Evolutionary conservation across 2,888 invertebrate genomes (phyloP).

Genomic region (Ditula angustiorana): DNA sequence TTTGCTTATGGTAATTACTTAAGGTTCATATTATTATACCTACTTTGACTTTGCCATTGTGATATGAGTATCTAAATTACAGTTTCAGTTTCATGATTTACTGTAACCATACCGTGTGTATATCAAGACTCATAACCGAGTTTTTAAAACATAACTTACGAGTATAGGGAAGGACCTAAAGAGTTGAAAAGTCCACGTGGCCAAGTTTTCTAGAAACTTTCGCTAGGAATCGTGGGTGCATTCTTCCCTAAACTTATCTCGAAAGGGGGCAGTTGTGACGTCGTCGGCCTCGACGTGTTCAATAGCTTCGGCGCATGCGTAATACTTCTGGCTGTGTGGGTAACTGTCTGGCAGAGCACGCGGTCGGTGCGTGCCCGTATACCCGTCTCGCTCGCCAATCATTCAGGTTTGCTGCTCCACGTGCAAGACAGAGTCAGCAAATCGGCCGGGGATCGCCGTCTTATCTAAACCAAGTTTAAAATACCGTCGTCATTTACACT

Average conservation of each 20-base stretch:
- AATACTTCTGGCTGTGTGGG: constrained; percentile 67
- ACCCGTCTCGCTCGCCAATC: constrained; percentile 60
- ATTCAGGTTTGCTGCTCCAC: constrained; percentile 61
- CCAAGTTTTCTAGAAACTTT: constrained; percentile 32
- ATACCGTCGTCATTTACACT: constrained; percentile 68
- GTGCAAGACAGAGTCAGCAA: constrained; percentile 44
- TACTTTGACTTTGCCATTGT: too few species aligned
- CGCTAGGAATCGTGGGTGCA: constrained; percentile 36
- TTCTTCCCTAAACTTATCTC: constrained; percentile 61
- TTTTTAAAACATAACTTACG: too few species aligned
- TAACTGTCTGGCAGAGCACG: constrained; percentile 73
- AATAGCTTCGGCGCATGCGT: constrained; percentile 76
- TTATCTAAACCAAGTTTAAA: constrained; percentile 70
- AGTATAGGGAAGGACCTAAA: too few species aligned
- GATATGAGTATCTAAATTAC: too few species aligned
- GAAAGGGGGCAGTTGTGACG: constrained; percentile 72
- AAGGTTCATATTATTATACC: too few species aligned
- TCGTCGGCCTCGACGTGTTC: constrained; percentile 69
- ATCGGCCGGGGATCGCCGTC: constrained; percentile 69
- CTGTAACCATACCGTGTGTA: too few species aligned
- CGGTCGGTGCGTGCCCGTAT: constrained; percentile 72
- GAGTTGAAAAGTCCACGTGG: constrained; percentile 17
- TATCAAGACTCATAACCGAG: too few species aligned
- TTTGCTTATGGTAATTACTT: too few species aligned
- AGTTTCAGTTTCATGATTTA: too few species aligned